Conservation (phyloP, 1,140 invertebrate genomes). For the Meloidogyne floridensis region DNA sequence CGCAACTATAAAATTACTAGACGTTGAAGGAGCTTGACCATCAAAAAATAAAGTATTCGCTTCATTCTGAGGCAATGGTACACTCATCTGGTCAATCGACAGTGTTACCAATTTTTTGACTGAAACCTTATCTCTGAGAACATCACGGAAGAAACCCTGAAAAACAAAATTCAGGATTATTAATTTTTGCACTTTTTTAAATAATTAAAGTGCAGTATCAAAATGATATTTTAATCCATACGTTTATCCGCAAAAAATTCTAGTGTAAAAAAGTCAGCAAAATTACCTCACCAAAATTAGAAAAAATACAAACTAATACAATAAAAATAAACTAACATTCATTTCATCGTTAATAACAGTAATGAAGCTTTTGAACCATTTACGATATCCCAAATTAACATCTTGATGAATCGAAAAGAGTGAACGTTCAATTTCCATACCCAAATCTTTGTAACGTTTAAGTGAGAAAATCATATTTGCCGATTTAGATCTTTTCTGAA, state of each 20-base stretch:
- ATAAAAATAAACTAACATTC: slow-evolving; percentile 9
- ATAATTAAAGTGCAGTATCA: too few relatives aligned
- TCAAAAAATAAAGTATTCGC: background rate
- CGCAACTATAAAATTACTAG: slow-evolving; percentile 5
- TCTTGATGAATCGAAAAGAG: slow-evolving; percentile 18
- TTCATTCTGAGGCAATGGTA: background rate
- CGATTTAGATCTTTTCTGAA: slow-evolving; percentile 18
- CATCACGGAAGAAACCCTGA: slow-evolving; percentile 14
- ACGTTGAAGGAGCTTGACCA: background rate
- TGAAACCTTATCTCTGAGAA: slow-evolving; percentile 27
- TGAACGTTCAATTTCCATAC: slow-evolving; percentile 24
- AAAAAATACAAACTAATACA: background rate
- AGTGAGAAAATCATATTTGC: slow-evolving; percentile 25
- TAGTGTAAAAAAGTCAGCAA: too few relatives aligned
- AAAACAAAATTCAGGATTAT: too few relatives aligned
- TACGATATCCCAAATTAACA: slow-evolving; percentile 21
- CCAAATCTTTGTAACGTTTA: slow-evolving; percentile 27
- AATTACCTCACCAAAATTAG: background rate
- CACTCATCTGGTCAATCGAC: slow-evolving; percentile 9
- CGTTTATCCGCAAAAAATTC: too few relatives aligned
- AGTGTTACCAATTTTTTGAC: slow-evolving; percentile 23
- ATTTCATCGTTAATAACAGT: slow-evolving; percentile 24
- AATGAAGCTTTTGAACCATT: slow-evolving; percentile 30
- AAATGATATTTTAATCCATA: too few relatives aligned
- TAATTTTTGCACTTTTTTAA: too few relatives aligned